These are phyloP conservation scores for Tiphia femorata DNA, from an alignment of 2,888 invertebrate genomes.

Conservation along the genomic window DNA sequence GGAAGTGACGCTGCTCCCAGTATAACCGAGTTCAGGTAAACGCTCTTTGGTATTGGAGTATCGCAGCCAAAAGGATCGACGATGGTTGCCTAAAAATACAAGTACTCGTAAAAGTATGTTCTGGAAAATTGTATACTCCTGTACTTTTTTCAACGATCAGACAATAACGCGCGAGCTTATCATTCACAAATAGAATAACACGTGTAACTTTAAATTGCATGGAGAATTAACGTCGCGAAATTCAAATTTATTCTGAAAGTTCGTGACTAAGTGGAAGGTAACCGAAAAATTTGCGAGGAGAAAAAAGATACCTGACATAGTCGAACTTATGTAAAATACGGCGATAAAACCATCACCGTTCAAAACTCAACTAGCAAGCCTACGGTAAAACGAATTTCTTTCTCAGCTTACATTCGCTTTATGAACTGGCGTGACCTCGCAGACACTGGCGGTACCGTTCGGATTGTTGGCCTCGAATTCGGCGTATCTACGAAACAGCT, in stretches of 20 bases:
- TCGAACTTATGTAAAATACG: too few species aligned
- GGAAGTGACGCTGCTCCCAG: slow-evolving; percentile 84
- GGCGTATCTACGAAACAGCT: slow-evolving; percentile 83
- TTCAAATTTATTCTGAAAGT: background rate
- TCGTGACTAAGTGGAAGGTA: background rate
- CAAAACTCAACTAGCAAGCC: too few species aligned
- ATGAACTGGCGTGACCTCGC: slow-evolving; percentile 80
- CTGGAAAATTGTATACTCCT: too few species aligned
- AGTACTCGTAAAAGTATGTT: background rate
- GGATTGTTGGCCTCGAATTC: slow-evolving; percentile 78
- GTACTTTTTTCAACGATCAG: too few species aligned
- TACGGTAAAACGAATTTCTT: too few species aligned
- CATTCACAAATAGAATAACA: too few species aligned
- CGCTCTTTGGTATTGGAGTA: slow-evolving; percentile 76
- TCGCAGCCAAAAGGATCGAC: slow-evolving; percentile 73
- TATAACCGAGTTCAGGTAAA: slow-evolving; percentile 81
- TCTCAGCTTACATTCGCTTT: slow-evolving; percentile 16
- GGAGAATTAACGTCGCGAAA: background rate
- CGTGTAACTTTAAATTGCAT: background rate
- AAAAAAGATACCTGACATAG: background rate
- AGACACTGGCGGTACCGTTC: slow-evolving; percentile 78
- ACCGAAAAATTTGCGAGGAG: background rate
- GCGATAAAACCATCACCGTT: too few species aligned
- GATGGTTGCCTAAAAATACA: background rate
- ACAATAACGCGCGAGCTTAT: too few species aligned